These are phyloP conservation scores for Nematolebias whitei DNA, from an alignment of 2,113 vertebrate genomes.

Conservation along the genomic window DNA sequence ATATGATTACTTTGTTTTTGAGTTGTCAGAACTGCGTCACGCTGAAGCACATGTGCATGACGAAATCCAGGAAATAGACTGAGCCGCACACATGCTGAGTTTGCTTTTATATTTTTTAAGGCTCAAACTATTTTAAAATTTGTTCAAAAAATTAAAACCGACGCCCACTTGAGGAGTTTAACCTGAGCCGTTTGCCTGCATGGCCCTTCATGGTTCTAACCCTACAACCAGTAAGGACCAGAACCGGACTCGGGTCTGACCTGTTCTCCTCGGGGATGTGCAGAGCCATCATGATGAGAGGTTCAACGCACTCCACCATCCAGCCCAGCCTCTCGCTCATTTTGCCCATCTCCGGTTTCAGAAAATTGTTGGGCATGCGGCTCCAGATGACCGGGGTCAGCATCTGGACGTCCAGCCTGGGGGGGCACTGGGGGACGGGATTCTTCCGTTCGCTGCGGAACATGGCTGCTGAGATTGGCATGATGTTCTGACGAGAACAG, in stretches of 20 bases:
- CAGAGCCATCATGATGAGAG: conserved; percentile 94
- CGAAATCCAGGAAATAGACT: no score
- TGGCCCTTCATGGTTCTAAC: no score
- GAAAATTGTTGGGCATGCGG: conserved; percentile 90
- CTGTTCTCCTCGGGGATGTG: conserved; percentile 97
- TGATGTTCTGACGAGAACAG: conserved; percentile 86
- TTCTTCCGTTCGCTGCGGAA: conserved; percentile 92
- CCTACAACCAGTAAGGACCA: background rate
- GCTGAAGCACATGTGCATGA: no score
- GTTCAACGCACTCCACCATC: conserved; percentile 88
- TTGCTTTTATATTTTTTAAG: no score
- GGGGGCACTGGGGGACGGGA: conserved; percentile 90
- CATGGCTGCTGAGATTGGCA: conserved; percentile 96
- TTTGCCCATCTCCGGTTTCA: conserved; percentile 80
- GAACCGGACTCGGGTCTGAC: conserved; percentile 62
- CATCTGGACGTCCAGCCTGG: conserved; percentile 86
- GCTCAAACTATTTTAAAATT: no score
- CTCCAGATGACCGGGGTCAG: conserved; percentile 93
- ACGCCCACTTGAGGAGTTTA: no score
- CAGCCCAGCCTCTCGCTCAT: conserved; percentile 89
- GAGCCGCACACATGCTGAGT: no score
- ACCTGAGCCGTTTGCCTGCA: no score
- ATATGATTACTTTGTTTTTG: no score
- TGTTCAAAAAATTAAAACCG: no score
- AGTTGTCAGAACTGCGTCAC: no score